phyloP scores from a whole-genome alignment of 2,888 invertebrate species.

The Melanostoma mellinum region DNA sequence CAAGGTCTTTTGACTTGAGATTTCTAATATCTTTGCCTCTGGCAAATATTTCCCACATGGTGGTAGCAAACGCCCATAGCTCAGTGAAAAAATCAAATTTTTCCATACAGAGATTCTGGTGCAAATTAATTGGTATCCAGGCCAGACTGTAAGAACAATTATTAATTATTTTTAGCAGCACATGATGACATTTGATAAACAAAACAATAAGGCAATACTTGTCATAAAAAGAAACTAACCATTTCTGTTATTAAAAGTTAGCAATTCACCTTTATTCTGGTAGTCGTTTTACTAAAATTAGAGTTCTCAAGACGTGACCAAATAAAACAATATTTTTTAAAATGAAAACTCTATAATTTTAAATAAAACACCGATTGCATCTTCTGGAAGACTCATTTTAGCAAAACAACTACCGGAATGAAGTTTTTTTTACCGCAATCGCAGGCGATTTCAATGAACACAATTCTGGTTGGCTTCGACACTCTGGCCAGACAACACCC shows the following conservation, averaged over 20 bases:
- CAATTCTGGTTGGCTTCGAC: no score
- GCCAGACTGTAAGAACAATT: constrained; percentile 85
- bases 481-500: no score
- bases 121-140: constrained; percentile 95
- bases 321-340: background rate
- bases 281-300: no score
- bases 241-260: no score
- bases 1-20: constrained; percentile 73
- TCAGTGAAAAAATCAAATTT: constrained; percentile 89
- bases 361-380: no score
- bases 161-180: background rate
- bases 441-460: no score
- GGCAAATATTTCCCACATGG: constrained; percentile 95
- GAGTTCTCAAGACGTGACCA: no score
- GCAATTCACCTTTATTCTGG: no score
- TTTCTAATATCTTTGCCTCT: constrained; percentile 85
- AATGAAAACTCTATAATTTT: background rate
- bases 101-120: constrained; percentile 86
- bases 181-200: background rate
- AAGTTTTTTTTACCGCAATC: no score
- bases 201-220: constrained; percentile 1
- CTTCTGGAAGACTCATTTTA: no score
- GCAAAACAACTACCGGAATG: no score
- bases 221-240: background rate
- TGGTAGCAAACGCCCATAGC: constrained; percentile 96